Evolutionary conservation across 2,888 invertebrate species (phyloP), one percentile per base, ranked within the genome.

Genomic region (Apodemia mormo): DNA sequence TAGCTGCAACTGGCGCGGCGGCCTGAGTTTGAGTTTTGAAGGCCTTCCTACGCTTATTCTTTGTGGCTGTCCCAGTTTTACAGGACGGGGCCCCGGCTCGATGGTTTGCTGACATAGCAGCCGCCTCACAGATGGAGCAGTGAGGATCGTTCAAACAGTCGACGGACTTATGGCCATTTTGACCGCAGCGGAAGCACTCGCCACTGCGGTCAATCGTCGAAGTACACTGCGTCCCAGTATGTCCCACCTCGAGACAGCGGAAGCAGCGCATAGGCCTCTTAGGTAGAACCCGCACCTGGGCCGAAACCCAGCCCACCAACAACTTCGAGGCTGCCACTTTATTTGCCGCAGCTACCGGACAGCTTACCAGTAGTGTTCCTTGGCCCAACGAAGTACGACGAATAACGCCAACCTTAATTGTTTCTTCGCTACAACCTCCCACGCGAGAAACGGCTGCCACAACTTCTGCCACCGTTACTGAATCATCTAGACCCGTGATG

Each of bases 171-270:
- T 73, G 71, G 0, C 71, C 71, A 1, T 82, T 76, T 65, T 54
- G 68, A 80, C 7, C 68, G 73, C 69, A 73, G 9, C 73, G 70
- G 58, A 67, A 72, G 58, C 71, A 73, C 0, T 54, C 33, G 9
- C n/a, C 33, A 30, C 71, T 69, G n/a, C 73, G 70, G 29, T 72
- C 72, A 0, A 30, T 52, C 7, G 65, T 64, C 0, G 67, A 9
- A 0, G 61, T 37, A 65, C 74, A 76, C 9, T 64, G 45, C 22
- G 54, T 64, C 0, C 74, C 40, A 0, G 71, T 68, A n/a, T 77
- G 74, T 0, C 75, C 75, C 2, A 30, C 14, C n/a, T 70, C 70
- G 4, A 72, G 67, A 66, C 78, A 76, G 0, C 73, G 67, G 45
- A 61, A 78, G 69, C 77, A 72, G 1, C 71, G 58, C 52, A 67